Conservation (phyloP, 2,888 invertebrate species). For the Hypolimnas misippus region DNA sequence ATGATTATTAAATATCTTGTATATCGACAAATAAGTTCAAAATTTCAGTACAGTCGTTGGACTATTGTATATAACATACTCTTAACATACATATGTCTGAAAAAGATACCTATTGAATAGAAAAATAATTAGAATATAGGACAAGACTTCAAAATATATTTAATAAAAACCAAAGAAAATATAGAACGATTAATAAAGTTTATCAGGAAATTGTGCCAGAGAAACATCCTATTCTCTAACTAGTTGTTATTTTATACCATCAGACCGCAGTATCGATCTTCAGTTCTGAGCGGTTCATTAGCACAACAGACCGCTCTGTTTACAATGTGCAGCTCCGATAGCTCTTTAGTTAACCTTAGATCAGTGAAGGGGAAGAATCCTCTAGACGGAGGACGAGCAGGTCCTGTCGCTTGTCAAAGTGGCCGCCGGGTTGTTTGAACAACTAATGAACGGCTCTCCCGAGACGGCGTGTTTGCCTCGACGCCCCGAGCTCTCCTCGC, state of each 20-base stretch:
- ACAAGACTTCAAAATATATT: too few relatives aligned
- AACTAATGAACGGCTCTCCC: constrained; percentile 82
- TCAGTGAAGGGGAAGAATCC: constrained; percentile 74
- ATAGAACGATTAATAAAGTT: too few relatives aligned
- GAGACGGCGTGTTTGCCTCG: constrained; percentile 78
- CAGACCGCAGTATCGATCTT: constrained; percentile 22
- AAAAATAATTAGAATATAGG: too few relatives aligned
- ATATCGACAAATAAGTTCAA: too few relatives aligned
- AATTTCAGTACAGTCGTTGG: too few relatives aligned
- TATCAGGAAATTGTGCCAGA: too few relatives aligned
- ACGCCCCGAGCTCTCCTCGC: constrained; percentile 61
- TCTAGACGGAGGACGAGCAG: constrained; percentile 54
- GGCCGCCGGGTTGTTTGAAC: constrained; percentile 81
- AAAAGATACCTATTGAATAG: too few relatives aligned
- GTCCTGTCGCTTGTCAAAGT: constrained; percentile 80
- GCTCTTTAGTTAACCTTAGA: constrained; percentile 72
- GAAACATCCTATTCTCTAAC: too few relatives aligned
- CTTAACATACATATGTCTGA: too few relatives aligned
- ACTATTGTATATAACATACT: too few relatives aligned
- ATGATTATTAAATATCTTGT: too few relatives aligned
- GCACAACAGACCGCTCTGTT: constrained; percentile 68
- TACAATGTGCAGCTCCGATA: constrained; percentile 65
- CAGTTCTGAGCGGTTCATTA: constrained; percentile 39
- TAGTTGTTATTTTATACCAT: neutral
- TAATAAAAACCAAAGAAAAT: too few relatives aligned